Percentiles rank a stretch among this genome's conserved stretches.
phyloP scores from a whole-genome alignment of 2,888 invertebrate species.

The Nephrotoma flavescens region DNA sequence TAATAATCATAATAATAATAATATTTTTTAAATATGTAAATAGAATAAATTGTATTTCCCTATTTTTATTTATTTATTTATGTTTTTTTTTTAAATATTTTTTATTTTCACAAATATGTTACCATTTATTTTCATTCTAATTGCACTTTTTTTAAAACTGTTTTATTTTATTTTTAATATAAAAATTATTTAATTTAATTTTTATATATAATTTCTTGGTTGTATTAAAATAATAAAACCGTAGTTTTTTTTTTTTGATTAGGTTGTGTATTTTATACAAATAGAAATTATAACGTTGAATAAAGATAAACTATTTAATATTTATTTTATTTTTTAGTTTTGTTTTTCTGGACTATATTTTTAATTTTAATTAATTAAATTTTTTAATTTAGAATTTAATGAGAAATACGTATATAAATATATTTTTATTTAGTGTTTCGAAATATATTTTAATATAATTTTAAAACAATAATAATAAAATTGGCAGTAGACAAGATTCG shows the following conservation, averaged over 20 bases:
- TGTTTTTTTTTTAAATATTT: conserved; percentile 16
- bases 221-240: conserved; percentile 5
- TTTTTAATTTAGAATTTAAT: neutral
- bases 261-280: conserved; percentile 6
- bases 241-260: neutral
- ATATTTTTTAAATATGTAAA: conserved; percentile 38
- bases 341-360: neutral
- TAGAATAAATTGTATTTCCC: conserved; percentile 31
- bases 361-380: neutral
- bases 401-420: neutral
- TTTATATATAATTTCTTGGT: conserved; percentile 11
- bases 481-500: neutral
- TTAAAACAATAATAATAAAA: neutral
- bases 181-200: conserved; percentile 14
- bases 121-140: conserved; percentile 37
- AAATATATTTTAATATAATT: neutral
- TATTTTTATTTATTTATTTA: conserved; percentile 16
- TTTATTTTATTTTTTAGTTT: neutral
- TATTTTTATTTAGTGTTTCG: neutral
- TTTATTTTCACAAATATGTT: conserved; percentile 28
- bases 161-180: conserved; percentile 12
- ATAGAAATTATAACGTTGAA: conserved; percentile 16
- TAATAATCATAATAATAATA: conserved; percentile 11
- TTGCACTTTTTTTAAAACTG: conserved; percentile 36
- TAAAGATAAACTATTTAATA: neutral